Conservation (phyloP, 2,113 vertebrate genomes). For the Microtus ochrogaster region DNA sequence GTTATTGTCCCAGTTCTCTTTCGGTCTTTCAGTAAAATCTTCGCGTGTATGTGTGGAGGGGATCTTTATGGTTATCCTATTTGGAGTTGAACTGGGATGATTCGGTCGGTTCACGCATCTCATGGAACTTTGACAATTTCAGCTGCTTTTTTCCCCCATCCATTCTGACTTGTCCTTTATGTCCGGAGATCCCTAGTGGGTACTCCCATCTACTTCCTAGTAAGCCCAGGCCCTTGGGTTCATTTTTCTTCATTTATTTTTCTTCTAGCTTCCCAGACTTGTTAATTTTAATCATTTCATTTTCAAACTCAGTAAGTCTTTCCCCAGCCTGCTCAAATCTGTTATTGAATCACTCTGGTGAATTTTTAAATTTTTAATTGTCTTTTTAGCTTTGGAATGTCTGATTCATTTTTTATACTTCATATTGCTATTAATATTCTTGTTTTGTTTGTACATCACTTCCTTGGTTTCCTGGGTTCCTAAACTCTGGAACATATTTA, state of each 20-base stretch:
- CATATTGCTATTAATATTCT: not conserved
- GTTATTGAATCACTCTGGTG: not conserved
- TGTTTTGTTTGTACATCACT: not conserved
- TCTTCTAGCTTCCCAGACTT: not conserved
- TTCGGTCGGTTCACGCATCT: not conserved
- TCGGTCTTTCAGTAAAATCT: not conserved
- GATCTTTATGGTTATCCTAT: not conserved
- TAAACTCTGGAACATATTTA: not conserved
- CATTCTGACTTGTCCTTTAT: not conserved
- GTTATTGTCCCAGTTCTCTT: not conserved
- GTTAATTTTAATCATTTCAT: constrained; percentile 7
- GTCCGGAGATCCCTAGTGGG: not conserved
- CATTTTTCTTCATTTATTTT: constrained; percentile 5
- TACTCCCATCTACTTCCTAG: not conserved
- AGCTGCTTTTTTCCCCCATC: not conserved
- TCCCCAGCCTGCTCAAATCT: not conserved
- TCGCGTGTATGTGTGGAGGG: not conserved
- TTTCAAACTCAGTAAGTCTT: constrained; percentile 10
- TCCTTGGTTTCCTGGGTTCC: not conserved
- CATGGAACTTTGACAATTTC: not conserved
- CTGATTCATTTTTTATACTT: not conserved
- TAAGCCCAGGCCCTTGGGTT: not conserved
- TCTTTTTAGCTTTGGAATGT: not conserved
- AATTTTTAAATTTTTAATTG: not conserved
- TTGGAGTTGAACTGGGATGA: not conserved